Base-by-base conservation (phyloP, 2,797 vertebrate species). In the Yasuhikotakia modesta region DNA sequence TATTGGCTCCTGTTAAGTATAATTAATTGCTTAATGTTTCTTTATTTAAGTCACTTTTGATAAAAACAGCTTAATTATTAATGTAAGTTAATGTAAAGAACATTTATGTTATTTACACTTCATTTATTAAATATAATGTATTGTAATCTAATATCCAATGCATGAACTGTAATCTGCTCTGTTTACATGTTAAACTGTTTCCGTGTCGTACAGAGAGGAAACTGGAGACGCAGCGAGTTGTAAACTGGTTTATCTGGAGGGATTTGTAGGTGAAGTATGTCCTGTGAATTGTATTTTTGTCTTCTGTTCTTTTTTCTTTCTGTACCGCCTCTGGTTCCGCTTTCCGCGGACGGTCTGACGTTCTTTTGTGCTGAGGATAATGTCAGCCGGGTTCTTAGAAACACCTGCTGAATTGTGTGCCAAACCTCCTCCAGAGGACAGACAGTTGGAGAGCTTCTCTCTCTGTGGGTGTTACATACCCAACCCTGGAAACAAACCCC, bases 381-480 rank as follows among this genome's bases (percentile, higher is more conserved):
- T 86, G 90, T 92, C 90, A 91, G 81, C 21, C 70, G 74, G 55
- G 86, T 90, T 76, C 83, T 22, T 80, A 81, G 87, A 83, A 88
- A 86, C 91, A 93, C 91, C 92, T 93, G 91, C 83, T 70, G 71
- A 82, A 87, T 81, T 90, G 90, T 89, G 89, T 87, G 90, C 86
- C 22, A 13, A 83, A 82, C 75, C 76, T 4, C 82, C 24, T 69
- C 48, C 71, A 1, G 64, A 81, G 77, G 78, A 4, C 71, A 85
- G 76, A n/a, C 85, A 70, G 88, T 81, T 90, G 84, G 71, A 22
- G 81, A 90, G 87, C 90, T 76, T 71, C 7, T 63, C 46, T 61
- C 84, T 57, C 53, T 71, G 74, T 86, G 79, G 81, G 81, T 77
- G 79, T n/a, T n/a, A n/a, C 65, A 76, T 83, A n/a, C 82, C 73